Conservation (phyloP, 2,888 invertebrate genomes). For the Caenorhabditis imperialis region DNA sequence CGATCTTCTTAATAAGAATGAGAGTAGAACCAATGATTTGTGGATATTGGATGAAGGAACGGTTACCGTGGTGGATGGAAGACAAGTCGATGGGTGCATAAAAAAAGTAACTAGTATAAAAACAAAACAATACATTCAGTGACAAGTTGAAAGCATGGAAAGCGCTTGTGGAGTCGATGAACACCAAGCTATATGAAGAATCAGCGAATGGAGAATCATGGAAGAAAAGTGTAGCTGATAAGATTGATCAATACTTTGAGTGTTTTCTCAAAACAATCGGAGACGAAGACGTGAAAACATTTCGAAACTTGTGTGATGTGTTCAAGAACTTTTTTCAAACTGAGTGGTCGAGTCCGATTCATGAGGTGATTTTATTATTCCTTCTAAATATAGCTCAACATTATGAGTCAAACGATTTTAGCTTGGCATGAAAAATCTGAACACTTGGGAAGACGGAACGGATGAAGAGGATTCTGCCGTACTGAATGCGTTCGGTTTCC, state of each 20-base stretch:
- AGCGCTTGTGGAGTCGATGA: slow-evolving; percentile 1
- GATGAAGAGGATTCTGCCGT: slow-evolving; percentile 54
- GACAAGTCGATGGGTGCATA: slow-evolving; percentile 28
- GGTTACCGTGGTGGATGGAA: slow-evolving; percentile 49
- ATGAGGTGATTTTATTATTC: slow-evolving; percentile 36
- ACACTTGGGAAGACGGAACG: slow-evolving; percentile 65
- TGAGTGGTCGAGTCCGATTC: slow-evolving; percentile 70
- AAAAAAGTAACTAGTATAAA: too few species aligned
- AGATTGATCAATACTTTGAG: slow-evolving; percentile 13
- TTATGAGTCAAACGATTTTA: slow-evolving; percentile 22
- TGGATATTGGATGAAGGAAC: slow-evolving; percentile 26
- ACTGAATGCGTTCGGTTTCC: slow-evolving; percentile 60
- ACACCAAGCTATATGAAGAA: slow-evolving; percentile 8
- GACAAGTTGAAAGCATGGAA: slow-evolving; percentile 19
- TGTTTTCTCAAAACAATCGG: not conserved
- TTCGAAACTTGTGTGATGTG: slow-evolving; percentile 1
- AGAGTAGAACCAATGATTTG: slow-evolving; percentile 28
- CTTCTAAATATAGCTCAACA: not conserved
- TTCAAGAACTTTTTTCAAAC: slow-evolving; percentile 46
- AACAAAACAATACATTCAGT: too few species aligned
- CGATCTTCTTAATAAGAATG: slow-evolving; percentile 6
- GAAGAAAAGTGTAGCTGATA: not conserved
- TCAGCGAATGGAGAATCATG: not conserved
- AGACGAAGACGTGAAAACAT: not conserved
- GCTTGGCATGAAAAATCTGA: slow-evolving; percentile 63